These are phyloP conservation scores for Parnassius mnemosyne DNA, from an alignment of 2,888 invertebrate genomes.

Conservation along the genomic window DNA sequence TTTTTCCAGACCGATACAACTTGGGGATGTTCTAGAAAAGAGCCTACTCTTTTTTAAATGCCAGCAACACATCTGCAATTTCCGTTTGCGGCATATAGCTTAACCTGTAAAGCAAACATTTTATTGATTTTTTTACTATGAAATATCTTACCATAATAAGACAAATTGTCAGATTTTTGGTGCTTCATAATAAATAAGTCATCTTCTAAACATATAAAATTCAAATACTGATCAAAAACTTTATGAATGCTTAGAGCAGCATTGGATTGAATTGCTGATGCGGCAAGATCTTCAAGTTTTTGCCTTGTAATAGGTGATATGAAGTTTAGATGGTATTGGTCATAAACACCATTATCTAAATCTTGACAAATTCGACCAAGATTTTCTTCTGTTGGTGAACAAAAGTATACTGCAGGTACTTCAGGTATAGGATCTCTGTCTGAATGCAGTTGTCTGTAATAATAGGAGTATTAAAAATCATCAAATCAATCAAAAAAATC, in stretches of 20 bases:
- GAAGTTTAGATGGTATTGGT: conserved; percentile 97
- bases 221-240: conserved; percentile 98
- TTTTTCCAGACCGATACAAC: too few relatives aligned
- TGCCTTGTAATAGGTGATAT: conserved; percentile 96
- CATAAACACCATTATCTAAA: conserved; percentile 93
- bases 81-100: too few relatives aligned
- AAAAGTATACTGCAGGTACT: conserved; percentile 99
- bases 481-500: too few relatives aligned
- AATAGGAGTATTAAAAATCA: background rate
- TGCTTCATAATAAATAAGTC: conserved; percentile 97
- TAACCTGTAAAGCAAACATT: too few relatives aligned
- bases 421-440: conserved; percentile 97
- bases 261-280: conserved; percentile 93
- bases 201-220: conserved; percentile 98
- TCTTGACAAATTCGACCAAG: conserved; percentile 95
- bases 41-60: too few relatives aligned
- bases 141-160: conserved; percentile 89
- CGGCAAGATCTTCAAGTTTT: conserved; percentile 96
- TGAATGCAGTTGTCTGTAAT: conserved; percentile 89
- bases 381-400: conserved; percentile 97
- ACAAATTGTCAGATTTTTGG: conserved; percentile 93
- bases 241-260: conserved; percentile 96
- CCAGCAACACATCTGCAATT: too few relatives aligned
- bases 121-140: background rate
- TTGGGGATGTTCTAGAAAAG: too few relatives aligned